phyloP scores from a whole-genome alignment of 2,113 vertebrate genomes.

The Sturnus vulgaris region DNA sequence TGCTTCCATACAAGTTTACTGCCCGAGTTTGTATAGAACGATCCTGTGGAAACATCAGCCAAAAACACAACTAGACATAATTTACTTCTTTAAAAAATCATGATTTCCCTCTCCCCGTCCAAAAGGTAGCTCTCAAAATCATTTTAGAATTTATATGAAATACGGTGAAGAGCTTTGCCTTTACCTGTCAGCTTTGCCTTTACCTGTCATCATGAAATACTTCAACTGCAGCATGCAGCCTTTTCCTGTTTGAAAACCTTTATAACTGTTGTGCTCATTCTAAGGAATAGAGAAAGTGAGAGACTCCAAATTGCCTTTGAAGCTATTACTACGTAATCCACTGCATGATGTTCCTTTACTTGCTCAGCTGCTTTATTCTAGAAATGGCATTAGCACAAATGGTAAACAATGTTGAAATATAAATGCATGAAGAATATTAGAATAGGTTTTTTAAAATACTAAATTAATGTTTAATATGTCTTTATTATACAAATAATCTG shows the following conservation, averaged over 20 bases:
- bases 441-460: background rate
- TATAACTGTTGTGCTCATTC: background rate
- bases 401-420: background rate
- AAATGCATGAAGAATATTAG: background rate
- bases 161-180: background rate
- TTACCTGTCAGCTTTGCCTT: constrained; percentile 21
- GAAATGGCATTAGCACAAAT: background rate
- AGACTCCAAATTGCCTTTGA: background rate
- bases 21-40: background rate
- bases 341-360: background rate
- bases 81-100: background rate
- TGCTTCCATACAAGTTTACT: background rate
- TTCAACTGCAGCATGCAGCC: background rate
- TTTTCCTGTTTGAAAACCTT: background rate
- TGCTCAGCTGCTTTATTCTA: background rate
- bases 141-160: background rate
- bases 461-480: background rate
- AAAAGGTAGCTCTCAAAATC: background rate
- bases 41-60: background rate
- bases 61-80: background rate
- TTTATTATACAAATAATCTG: background rate
- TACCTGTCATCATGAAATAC: background rate
- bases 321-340: background rate
- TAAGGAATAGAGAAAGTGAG: background rate
- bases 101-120: background rate